Base-by-base conservation (phyloP, 2,113 vertebrate species). In the Chloroceryle aenea region DNA sequence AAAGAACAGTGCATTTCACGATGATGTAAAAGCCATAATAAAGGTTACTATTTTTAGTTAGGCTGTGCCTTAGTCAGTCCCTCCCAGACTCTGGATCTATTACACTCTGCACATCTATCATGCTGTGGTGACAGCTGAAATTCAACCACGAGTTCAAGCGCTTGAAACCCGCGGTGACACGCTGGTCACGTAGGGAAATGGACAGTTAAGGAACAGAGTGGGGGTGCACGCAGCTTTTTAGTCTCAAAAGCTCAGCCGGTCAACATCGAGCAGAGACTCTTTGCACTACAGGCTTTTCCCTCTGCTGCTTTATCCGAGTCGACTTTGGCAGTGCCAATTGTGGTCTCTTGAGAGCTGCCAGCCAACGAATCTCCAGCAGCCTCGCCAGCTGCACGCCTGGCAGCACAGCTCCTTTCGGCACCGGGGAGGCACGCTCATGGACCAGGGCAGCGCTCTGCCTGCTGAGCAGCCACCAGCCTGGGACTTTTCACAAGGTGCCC, bases 391-490 rank as follows among this genome's bases (percentile, higher is more conserved):
- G 4, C 55, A 13, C 3, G 4, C 10, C 34, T 4, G 15, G 9
- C 7, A 7, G 2, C 34, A 13, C 12, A 9, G 62, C 20, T 83
- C 30, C 53, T 48, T 19, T 12, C 16, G 19, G 23, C 45, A 6
- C 5, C 1, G 12, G 12, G 8, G 17, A 50, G 55, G 27, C 0
- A 4, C 2, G 3, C 18, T 29, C 36, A 4, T 6, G 45, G 38
- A 16, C 20, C 48, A 25, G 22, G 0, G 11, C 14, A n/a, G 16
- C 3, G 0, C 1, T 23, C 6, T 4, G 0, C 7, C 9, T 2
- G 0, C 29, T 10, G 5, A 21, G 12, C 9, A n/a, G 27, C 7
- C 6, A 12, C 0, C 21, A 55, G 3, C 16, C 12, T 38, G 10
- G 0, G 1, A 23, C 47, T 48, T 48, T 48, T 12, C 5, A 23